Percentiles rank a stretch among this genome's conserved stretches.
These are phyloP conservation scores for Nomada lathburiana DNA, from an alignment of 2,888 invertebrate genomes.

Conservation along the genomic window DNA sequence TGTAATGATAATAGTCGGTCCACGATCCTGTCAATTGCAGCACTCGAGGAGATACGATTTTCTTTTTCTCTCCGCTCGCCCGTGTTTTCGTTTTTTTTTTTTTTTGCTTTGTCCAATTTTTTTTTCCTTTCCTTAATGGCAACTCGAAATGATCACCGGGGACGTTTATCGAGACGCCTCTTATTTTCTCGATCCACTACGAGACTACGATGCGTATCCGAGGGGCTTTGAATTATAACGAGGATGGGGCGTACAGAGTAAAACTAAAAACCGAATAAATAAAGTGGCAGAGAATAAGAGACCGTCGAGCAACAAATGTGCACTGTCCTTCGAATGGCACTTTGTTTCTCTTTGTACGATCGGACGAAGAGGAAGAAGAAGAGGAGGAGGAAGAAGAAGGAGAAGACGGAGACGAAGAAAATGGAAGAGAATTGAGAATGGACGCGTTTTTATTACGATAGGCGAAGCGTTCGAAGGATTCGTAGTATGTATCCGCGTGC, in stretches of 20 bases:
- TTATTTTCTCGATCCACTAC: not conserved
- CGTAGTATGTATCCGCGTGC: slow-evolving; percentile 24
- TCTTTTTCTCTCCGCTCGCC: not conserved
- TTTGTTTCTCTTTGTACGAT: not conserved
- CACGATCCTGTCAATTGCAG: slow-evolving; percentile 51
- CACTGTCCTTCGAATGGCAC: slow-evolving; percentile 8
- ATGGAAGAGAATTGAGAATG: not conserved
- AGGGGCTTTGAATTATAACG: not conserved
- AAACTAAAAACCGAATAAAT: slow-evolving; percentile 1
- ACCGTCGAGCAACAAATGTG: slow-evolving; percentile 5
- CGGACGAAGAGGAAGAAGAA: not conserved
- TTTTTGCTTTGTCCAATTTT: slow-evolving; percentile 4
- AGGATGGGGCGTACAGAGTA: slow-evolving; percentile 5
- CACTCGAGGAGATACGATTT: slow-evolving; percentile 17
- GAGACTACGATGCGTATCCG: not conserved
- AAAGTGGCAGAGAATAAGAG: too few relatives aligned
- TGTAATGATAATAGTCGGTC: slow-evolving; percentile 14
- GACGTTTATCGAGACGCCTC: slow-evolving; percentile 17
- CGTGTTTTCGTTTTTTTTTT: not conserved
- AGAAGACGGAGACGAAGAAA: not conserved
- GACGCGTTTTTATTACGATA: slow-evolving; percentile 7
- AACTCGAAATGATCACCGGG: slow-evolving; percentile 3
- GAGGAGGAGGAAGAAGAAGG: too few relatives aligned
- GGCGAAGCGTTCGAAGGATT: slow-evolving; percentile 12
- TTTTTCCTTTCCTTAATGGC: slow-evolving; percentile 7